Conservation (phyloP, 2,113 vertebrate species). For the Crotalus viridis region DNA sequence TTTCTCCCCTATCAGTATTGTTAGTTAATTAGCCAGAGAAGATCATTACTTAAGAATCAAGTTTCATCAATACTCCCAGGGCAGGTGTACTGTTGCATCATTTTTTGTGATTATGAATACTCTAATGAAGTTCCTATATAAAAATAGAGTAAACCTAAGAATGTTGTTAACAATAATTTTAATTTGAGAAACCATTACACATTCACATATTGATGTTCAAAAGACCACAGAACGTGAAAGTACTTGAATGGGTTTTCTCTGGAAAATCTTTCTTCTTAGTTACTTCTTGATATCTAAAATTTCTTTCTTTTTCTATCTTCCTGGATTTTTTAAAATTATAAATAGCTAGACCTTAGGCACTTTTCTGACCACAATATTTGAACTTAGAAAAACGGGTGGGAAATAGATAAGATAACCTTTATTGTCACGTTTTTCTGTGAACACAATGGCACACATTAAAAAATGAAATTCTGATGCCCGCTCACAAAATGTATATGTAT, state of each 20-base stretch:
- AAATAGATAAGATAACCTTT: background rate
- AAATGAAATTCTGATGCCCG: too few species aligned
- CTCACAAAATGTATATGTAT: too few species aligned
- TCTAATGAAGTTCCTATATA: background rate
- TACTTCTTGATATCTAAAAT: background rate
- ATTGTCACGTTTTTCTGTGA: too few species aligned
- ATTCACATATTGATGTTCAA: background rate
- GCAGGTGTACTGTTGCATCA: background rate
- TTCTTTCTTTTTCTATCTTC: background rate
- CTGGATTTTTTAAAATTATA: background rate
- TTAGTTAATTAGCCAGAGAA: background rate
- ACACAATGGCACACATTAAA: too few species aligned
- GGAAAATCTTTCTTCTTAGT: too few species aligned
- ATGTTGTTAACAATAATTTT: background rate
- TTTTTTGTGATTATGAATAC: background rate
- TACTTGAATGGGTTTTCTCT: background rate
- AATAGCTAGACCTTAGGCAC: background rate
- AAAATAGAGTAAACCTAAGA: background rate
- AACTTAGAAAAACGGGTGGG: background rate
- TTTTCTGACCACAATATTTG: background rate
- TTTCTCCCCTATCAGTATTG: background rate
- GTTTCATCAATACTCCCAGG: background rate
- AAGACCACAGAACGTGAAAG: background rate
- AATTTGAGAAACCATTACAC: background rate
- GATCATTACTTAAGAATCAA: background rate